Evolutionary conservation across 2,888 invertebrate genomes (phyloP).

Genomic region (Epistrophe eligans): DNA sequence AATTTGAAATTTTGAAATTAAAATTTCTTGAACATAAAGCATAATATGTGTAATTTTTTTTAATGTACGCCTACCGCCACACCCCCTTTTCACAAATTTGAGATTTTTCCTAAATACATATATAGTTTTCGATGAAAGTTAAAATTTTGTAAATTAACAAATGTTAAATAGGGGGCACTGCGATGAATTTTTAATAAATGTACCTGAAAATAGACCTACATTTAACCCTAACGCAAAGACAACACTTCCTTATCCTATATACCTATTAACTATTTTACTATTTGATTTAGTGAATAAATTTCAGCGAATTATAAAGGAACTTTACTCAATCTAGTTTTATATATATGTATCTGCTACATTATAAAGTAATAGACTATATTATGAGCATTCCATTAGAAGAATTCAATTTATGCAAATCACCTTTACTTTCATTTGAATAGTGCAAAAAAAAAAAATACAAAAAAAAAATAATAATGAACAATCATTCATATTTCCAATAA

Average conservation of each 20-base stretch:
- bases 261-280: background rate
- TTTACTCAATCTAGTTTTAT: background rate
- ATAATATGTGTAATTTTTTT: no score
- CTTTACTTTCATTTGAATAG: conserved; percentile 48
- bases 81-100: no score
- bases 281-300: background rate
- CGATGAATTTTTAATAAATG: no score
- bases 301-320: background rate
- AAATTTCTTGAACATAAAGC: no score
- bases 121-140: no score
- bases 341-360: background rate
- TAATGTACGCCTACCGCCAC: no score
- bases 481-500: conserved; percentile 43
- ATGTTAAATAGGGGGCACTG: no score
- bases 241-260: background rate
- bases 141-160: no score
- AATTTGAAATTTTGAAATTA: no score
- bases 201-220: background rate
- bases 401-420: conserved; percentile 9
- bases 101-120: no score
- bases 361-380: background rate
- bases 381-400: conserved; percentile 25
- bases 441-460: background rate
- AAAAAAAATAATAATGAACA: conserved; percentile 36
- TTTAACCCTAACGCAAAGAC: background rate